Base-by-base conservation (phyloP, 2,113 vertebrate species). In the Cottus gobio region DNA sequence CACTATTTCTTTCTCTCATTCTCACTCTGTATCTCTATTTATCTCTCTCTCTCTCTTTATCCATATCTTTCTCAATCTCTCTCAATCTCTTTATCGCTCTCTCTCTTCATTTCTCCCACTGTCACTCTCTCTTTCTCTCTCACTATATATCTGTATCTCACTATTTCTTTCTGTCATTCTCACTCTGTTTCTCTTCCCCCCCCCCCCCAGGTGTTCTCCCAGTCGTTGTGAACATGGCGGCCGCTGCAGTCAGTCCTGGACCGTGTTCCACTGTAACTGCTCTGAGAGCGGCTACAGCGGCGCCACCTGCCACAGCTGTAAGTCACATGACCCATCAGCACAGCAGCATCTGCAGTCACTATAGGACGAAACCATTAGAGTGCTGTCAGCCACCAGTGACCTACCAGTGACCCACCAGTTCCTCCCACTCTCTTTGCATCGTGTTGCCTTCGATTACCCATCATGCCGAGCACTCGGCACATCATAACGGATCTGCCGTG, bases 211-310 rank as follows among this genome's bases (percentile, higher is more conserved):
- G 87, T 99, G 97, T 84, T 95, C 96, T n/a, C 97, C 96, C 58
- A 97, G 96, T 90, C 96, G 95, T 0, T 99, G 97, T 87, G 97
- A 99, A 83, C 98, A 99, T 0, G 96, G 96, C 1, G 97, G 97
- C 13, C 93, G 85, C 67, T 99, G 98, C 81, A 96, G 94, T 42
- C 97, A 99, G 88, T 96, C 97, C 42, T 99, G 98, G 97, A 96
- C 91, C 56, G 85, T 70, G 63, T 99, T 99, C 71, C 96, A 96
- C 86, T 99, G 98, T 70, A 95, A 96, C 90, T 99, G 98, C 82
- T 91, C 95, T 0, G 84, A 92, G 80, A 97, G 96, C 5, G 97
- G 96, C 9, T 99, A 99, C 92, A 90, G 77, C 3, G 97, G 98
- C 72, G 96, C 96, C 0, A 98, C 97, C 28, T 98, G 97, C 82